Percentiles rank a stretch among this genome's conserved stretches.
Evolutionary conservation across 2,888 invertebrate genomes (phyloP).

Genomic region (Anaspis maculata): DNA sequence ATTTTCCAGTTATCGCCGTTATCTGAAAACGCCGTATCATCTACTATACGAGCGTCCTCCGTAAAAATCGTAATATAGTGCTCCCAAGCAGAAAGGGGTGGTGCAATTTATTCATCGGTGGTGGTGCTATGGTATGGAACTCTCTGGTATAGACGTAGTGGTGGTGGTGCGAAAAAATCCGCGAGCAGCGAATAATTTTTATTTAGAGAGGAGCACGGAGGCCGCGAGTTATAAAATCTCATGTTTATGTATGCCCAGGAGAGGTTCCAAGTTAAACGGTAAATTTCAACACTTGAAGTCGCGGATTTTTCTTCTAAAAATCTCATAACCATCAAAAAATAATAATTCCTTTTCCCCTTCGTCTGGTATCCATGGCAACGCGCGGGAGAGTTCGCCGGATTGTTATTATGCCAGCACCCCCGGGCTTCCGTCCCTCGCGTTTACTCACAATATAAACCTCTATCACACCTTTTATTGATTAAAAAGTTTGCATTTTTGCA

Average conservation of each 20-base stretch:
- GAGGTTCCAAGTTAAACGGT: slow-evolving; percentile 28
- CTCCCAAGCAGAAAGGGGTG: slow-evolving; percentile 1
- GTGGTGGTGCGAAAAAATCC: slow-evolving; percentile 6
- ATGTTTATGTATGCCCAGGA: slow-evolving; percentile 18
- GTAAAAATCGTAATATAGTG: slow-evolving; percentile 12
- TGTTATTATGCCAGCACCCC: slow-evolving; percentile 23
- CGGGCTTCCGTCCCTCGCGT: too few species aligned
- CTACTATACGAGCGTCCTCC: slow-evolving; percentile 8
- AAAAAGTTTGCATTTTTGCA: slow-evolving; percentile 10
- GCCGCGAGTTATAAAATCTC: slow-evolving; percentile 9
- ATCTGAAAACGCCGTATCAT: slow-evolving; percentile 9
- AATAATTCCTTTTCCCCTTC: slow-evolving; percentile 36
- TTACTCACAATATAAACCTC: too few species aligned
- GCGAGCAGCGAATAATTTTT: slow-evolving; percentile 4
- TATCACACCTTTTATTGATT: slow-evolving; percentile 12
- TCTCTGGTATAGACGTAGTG: too few species aligned
- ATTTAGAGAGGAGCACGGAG: too few species aligned
- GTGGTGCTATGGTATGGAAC: too few species aligned
- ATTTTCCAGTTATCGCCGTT: slow-evolving; percentile 22
- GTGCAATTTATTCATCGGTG: slow-evolving; percentile 5
- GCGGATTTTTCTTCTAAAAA: slow-evolving; percentile 27
- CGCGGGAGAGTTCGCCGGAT: slow-evolving; percentile 17
- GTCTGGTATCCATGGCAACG: slow-evolving; percentile 26
- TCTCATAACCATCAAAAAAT: slow-evolving; percentile 41
- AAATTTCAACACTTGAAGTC: slow-evolving; percentile 27